Evolutionary conservation across 2,888 invertebrate genomes (phyloP).

Genomic region (Tinea trinotella): DNA sequence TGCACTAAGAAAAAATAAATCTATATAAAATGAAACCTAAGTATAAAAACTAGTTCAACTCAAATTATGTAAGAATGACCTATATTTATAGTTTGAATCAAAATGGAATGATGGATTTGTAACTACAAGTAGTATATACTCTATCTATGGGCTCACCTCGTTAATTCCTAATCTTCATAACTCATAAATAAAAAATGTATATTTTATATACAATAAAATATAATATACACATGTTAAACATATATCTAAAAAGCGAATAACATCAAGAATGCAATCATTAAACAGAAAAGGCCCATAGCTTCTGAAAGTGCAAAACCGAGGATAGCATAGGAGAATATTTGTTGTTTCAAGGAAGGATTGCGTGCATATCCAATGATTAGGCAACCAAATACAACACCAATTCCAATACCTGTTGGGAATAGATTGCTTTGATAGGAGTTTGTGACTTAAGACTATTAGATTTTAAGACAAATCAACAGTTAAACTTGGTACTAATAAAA

Average conservation of each 20-base stretch:
- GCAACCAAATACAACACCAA: conserved; percentile 97
- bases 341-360: conserved; percentile 97
- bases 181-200: background rate
- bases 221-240: conserved; percentile 36
- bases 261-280: conserved; percentile 98
- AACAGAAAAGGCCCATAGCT: conserved; percentile 99
- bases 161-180: background rate
- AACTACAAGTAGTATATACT: too few species aligned
- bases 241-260: conserved; percentile 83
- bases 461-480: too few species aligned
- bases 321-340: conserved; percentile 98
- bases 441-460: too few species aligned
- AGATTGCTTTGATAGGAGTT: background rate
- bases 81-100: too few species aligned
- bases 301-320: conserved; percentile 98
- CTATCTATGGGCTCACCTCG: background rate
- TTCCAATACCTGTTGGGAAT: conserved; percentile 86
- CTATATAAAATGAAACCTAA: too few species aligned
- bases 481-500: too few species aligned
- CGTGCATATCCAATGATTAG: conserved; percentile 96
- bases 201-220: conserved; percentile 25
- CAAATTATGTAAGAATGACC: too few species aligned
- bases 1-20: too few species aligned
- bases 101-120: too few species aligned
- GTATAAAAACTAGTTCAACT: too few species aligned